Evolutionary conservation across 2,113 vertebrate species (phyloP), one percentile per base, ranked within the genome.

Genomic region (Chascanopsetta lugubris): DNA sequence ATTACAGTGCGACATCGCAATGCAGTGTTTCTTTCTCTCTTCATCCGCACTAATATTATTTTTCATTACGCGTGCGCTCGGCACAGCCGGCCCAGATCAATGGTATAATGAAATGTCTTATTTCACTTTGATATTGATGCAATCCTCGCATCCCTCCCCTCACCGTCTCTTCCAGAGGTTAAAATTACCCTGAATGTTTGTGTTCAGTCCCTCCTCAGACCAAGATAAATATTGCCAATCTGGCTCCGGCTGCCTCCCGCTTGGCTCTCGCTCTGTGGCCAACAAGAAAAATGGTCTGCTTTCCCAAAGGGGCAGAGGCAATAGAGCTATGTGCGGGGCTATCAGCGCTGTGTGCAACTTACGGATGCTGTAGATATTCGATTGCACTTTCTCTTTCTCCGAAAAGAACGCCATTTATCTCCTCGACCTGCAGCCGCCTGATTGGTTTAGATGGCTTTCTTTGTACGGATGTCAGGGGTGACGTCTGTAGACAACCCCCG

Each of bases 221-320:
- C 54, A 89, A 87, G 81, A 90, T 83, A 89, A 87, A 90, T 87
- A 88, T 86, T 88, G 75, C 75, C 82, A 84, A 85, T 88, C 85
- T 87, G 75, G 61, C 77, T 72, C 62, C 43, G 11, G 56, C 83
- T 69, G 73, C 68, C 79, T 86, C 57, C 68, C 48, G 69, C 65
- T 72, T 56, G 32, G 60, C 72, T 86, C 77, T 36, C 66, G 50
- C 74, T 76, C 73, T 38, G 76, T 69, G 77, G 70, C 81, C 78
- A 63, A 56, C 66, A 87, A 75, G 80, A 90, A 87, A 92, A 91
- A 90, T 84, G 79, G 80, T 54, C 68, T 83, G 63, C 54, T 82
- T 53, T 86, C 80, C 86, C 80, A 83, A 60, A 75, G 81, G 83
- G 70, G 69, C 67, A 71, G 59, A 82, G 61, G 82, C 79, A 87